Evolutionary conservation across 35 echinoderm and acorn worm species (phyloP), one percentile per base, ranked within the genome.

Genomic region (Ophiothrix spiculata): DNA sequence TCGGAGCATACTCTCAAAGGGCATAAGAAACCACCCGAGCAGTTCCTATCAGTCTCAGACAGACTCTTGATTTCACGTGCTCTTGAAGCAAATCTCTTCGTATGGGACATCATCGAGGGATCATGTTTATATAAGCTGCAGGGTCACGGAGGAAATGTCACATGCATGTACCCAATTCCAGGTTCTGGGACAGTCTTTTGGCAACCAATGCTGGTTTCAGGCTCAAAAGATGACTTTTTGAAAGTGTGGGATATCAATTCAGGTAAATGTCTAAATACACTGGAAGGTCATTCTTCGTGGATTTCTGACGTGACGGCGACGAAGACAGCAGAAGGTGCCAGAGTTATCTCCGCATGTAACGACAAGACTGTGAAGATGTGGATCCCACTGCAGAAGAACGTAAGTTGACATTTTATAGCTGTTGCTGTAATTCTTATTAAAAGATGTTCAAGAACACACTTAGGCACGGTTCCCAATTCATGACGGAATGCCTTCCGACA

Each of bases 251-350:
- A 69, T 56, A 23, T 95, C 56, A 69, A 83, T 1, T 76, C 34
- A 37, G 77, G 80, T 0, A 63, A 81, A 21, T 92, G 90, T 77
- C 38, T 92, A 8, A 75, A 79, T 19, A 81, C 85, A 13, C 64
- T 91, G 33, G 90, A 95, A 39, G 93, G 89, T 4, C 93, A 95
- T 56, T 95, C 93, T 4, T 95, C 93, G 4, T 95, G 93, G 93
- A 91, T 95, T 77, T 78, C 90, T 39, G 89, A 85, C 86, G 93
- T 95, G 23, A 91, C 93, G 75, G 76, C 74, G 31, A 39, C 84
- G 16, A 40, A 39, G 19, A 28, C 45, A 34, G 15, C 69, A 56
- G 87, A 89, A 29, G 63, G 80, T 40, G 21, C 80, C 35, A 78
- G 80, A 82, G 85, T 92, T n/a, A 25, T 92, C 14, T 91, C 93